A percentile compares a stretch with the other conserved stretches of the same genome.
phyloP scores from a whole-genome alignment of 2,888 invertebrate genomes.

The Syritta pipiens region DNA sequence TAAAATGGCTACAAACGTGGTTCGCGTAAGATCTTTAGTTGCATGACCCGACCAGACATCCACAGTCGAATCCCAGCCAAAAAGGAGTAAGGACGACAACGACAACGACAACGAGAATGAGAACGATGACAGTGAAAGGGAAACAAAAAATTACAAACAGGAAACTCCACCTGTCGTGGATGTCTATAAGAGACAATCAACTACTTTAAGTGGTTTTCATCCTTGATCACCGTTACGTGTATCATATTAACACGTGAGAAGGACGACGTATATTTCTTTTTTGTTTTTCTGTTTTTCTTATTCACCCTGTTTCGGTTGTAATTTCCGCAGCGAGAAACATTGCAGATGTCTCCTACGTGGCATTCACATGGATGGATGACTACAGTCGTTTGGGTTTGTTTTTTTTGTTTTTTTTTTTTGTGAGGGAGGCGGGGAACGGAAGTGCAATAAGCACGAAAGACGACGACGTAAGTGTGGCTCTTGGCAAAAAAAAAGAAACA shows the following conservation, averaged over 20 bases:
- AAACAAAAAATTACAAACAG: conserved; percentile 21
- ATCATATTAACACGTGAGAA: conserved; percentile 59
- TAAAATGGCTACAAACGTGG: conserved; percentile 15
- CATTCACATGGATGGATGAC: conserved; percentile 24
- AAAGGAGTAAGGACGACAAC: too few relatives aligned
- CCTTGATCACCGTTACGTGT: conserved; percentile 67
- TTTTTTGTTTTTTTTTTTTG: too few relatives aligned
- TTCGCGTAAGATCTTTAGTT: conserved; percentile 24
- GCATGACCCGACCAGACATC: too few relatives aligned
- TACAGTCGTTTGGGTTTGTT: neutral
- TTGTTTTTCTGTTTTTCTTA: conserved; percentile 12
- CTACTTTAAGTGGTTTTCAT: conserved; percentile 67
- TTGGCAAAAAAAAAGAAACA: neutral
- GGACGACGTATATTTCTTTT: too few relatives aligned
- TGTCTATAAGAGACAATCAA: conserved; percentile 66
- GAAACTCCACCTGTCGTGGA: conserved; percentile 62
- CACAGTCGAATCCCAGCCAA: too few relatives aligned
- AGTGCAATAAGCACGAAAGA: conserved; percentile 28
- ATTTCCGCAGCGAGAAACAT: conserved; percentile 38
- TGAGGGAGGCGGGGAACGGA: neutral
- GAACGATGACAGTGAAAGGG: neutral
- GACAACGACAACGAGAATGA: conserved; percentile 30
- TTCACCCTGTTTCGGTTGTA: conserved; percentile 26
- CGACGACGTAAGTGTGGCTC: too few relatives aligned
- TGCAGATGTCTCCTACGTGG: conserved; percentile 53